Evolutionary conservation across 2,888 invertebrate species (phyloP).

Genomic region (Rhagonycha fulva): DNA sequence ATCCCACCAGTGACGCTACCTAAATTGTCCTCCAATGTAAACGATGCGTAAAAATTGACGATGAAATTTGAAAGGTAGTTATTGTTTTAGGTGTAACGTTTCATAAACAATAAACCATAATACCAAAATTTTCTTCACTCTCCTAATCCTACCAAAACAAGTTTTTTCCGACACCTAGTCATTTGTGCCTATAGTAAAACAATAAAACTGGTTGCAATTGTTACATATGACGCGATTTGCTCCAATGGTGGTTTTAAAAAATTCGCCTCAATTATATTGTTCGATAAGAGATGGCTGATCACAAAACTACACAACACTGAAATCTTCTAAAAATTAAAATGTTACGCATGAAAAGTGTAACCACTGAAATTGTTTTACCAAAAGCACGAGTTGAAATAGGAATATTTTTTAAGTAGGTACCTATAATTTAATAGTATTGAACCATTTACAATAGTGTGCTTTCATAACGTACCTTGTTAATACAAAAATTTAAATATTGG

Average conservation of each 20-base stretch:
- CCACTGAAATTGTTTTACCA: neutral
- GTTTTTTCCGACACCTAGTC: neutral
- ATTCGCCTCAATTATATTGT: neutral
- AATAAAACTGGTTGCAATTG: neutral
- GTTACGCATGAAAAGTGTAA: neutral
- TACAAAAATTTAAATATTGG: conserved; percentile 15
- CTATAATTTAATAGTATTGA: neutral
- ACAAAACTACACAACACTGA: too few species aligned
- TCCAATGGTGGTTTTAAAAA: neutral
- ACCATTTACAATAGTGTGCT: neutral
- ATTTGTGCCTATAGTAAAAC: neutral
- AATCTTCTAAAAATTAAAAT: neutral
- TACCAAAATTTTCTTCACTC: neutral
- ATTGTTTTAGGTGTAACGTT: too few species aligned
- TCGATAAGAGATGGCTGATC: neutral
- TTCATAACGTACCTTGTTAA: conserved; percentile 5
- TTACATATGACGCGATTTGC: neutral
- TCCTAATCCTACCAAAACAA: neutral
- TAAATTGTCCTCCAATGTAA: too few species aligned
- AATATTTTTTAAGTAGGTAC: neutral
- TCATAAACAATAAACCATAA: neutral
- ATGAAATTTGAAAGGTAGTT: too few species aligned
- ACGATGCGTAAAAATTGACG: too few species aligned
- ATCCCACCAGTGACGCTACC: too few species aligned
- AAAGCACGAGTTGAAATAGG: neutral